Evolutionary conservation across 2,888 invertebrate genomes (phyloP), one percentile per base, ranked within the genome.

Genomic region (Linhomoeus sp.): DNA sequence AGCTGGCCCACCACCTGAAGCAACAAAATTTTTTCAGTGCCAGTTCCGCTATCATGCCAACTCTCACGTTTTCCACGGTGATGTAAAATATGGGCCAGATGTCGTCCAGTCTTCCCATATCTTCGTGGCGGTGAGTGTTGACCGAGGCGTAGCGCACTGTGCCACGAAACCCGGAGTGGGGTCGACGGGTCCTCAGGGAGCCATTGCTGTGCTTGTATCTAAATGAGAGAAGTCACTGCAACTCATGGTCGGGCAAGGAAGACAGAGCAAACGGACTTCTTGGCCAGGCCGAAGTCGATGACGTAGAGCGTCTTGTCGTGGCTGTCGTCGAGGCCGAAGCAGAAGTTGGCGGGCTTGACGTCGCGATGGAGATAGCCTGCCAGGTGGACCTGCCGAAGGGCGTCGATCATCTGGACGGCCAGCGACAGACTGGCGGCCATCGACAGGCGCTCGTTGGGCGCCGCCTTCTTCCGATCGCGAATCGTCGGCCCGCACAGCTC

Each of bases 261-360:
- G 29, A 5, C 12, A 29, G 7, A 5, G 7, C 12, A 12, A 12
- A 29, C 29, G 5, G 5, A 12, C 29, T 29, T 29, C 29, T 29
- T 29, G 7, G 29, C 29, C 29, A 29, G 29, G 3, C 47, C 47
- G 29, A 47, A 47, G 25, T 47, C 47, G 22, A 47, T 33, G 38
- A 47, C 15, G 37, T n/a, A 25, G 33, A 45, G 24, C 17, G 12
- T 3, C 2, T 29, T 20, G 9, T n/a, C n/a, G n/a, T n/a, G n/a
- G n/a, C n/a, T 35, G 7, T 42, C 3, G 14, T 26, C n/a, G 15
- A 19, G 42, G 2, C 45, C 45, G 14, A 50, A 48, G 2, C 48
- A 42, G 41, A 50, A 50, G 42, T 50, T 50, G 35, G 43, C 24
- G 15, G 50, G 50, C 36, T 50, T 50, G 41, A 50, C 25, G 46